These are phyloP conservation scores for Diadegma fenestrale DNA, from an alignment of 2,888 invertebrate genomes.

Conservation along the genomic window DNA sequence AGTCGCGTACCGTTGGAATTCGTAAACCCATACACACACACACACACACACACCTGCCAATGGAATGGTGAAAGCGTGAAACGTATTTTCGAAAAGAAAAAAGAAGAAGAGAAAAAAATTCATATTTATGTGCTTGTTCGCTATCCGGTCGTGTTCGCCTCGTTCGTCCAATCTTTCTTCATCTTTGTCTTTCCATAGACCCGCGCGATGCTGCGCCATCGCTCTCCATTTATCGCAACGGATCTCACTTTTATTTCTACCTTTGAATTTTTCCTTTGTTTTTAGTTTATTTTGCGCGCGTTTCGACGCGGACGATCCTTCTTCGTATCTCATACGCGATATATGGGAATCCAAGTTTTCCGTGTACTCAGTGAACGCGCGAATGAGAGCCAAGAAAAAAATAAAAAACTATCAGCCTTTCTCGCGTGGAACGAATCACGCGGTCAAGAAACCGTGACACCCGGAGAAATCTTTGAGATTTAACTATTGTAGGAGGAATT, in stretches of 20 bases:
- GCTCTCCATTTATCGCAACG: slow-evolving; percentile 39
- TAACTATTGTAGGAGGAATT: background rate
- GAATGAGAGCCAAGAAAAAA: background rate
- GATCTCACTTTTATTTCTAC: slow-evolving; percentile 28
- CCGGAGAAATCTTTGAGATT: background rate
- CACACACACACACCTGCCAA: slow-evolving; percentile 39
- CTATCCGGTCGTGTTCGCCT: slow-evolving; percentile 46
- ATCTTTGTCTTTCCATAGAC: slow-evolving; percentile 22
- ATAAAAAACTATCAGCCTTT: background rate
- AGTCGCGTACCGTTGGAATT: slow-evolving; percentile 1
- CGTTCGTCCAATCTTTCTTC: slow-evolving; percentile 23
- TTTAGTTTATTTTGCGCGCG: background rate
- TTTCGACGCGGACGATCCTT: slow-evolving; percentile 19
- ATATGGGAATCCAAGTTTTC: slow-evolving; percentile 45
- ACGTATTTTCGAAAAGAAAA: slow-evolving; percentile 52
- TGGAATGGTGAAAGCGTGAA: slow-evolving; percentile 60
- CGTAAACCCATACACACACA: background rate
- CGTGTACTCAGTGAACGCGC: slow-evolving; percentile 14
- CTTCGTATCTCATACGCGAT: slow-evolving; percentile 10
- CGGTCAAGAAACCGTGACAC: background rate
- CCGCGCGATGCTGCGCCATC: slow-evolving; percentile 26
- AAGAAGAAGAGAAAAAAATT: slow-evolving; percentile 35
- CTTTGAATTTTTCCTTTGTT: slow-evolving; percentile 12
- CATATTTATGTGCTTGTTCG: slow-evolving; percentile 62
- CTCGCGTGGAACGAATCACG: background rate